Base-by-base conservation (phyloP, 2,888 invertebrate species). In the Rotaria magnacalcarata region DNA sequence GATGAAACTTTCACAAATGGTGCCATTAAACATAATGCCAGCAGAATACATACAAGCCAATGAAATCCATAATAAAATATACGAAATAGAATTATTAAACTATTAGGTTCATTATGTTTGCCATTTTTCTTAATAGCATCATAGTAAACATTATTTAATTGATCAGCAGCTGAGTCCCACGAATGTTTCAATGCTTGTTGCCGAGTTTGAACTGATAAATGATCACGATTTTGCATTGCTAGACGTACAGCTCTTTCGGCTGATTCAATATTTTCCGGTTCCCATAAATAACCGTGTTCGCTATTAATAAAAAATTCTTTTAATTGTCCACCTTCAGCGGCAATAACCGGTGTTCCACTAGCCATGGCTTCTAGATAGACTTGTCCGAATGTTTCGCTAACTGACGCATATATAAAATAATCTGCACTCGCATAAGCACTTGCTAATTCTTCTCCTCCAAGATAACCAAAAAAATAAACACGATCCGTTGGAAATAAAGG, bases 341-440 rank as follows among this genome's bases (percentile, higher is more conserved):
- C 84, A 21, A 86, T 75, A 14, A 87, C 56, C 50, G 87, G 87
- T 58, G 84, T 43, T 19, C 85, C 87, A 67, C 85, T 85, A n/a
- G 86, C 84, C 87, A 87, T 87, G 8, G 87, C 87, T 85, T 87
- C 87, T 27, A 87, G 47, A 86, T 87, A 87, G 21, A 87, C 86
- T 84, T 87, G 87, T 27, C 87, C 87, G 47, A 87, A 87, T 43
- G 87, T 87, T 74, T 87, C 87, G 4, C 85, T 84, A 24, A 85
- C 84, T 24, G 84, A 84, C n/a, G 87, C 87, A 60, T 85, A 87
- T 10, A 87, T 75, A 67, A 87, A 87, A 86, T 50, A 85, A 54
- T 87, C 87, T 11, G 86, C 87, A 34, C 85, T 85, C 14, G 87
- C 85, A 84, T 87, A 87, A 21, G 86, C 86, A 27, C 54, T 50